phyloP scores from a whole-genome alignment of 2,797 vertebrate genomes.

The Numenius phaeopus region DNA sequence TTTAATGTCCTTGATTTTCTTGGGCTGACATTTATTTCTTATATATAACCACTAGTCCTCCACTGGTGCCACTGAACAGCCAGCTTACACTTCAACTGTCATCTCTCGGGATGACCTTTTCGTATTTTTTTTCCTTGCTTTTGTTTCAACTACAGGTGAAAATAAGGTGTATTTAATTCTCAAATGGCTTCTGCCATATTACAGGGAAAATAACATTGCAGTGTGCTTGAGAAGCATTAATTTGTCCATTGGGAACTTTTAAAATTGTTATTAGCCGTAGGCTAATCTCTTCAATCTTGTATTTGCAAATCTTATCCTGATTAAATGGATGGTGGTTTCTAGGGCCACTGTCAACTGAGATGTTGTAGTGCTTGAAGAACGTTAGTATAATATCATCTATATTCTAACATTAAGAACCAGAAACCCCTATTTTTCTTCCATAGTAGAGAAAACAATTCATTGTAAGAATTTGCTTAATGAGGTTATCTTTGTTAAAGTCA shows the following conservation, averaged over 20 bases:
- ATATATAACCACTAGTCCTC: background rate
- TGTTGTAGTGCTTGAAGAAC: background rate
- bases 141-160: background rate
- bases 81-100: background rate
- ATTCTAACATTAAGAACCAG: background rate
- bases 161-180: background rate
- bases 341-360: background rate
- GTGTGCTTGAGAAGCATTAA: background rate
- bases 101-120: background rate
- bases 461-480: background rate
- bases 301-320: background rate
- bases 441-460: background rate
- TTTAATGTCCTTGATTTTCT: background rate
- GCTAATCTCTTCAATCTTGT: background rate
- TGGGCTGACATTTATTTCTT: background rate
- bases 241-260: background rate
- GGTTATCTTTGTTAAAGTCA: background rate
- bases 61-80: background rate
- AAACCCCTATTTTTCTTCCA: background rate
- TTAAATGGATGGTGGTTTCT: background rate
- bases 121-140: background rate
- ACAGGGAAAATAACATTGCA: background rate
- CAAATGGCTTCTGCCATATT: background rate
- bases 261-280: background rate
- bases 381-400: background rate